These are phyloP conservation scores for Diarsia mendica DNA, from an alignment of 2,888 invertebrate genomes.

Conservation along the genomic window DNA sequence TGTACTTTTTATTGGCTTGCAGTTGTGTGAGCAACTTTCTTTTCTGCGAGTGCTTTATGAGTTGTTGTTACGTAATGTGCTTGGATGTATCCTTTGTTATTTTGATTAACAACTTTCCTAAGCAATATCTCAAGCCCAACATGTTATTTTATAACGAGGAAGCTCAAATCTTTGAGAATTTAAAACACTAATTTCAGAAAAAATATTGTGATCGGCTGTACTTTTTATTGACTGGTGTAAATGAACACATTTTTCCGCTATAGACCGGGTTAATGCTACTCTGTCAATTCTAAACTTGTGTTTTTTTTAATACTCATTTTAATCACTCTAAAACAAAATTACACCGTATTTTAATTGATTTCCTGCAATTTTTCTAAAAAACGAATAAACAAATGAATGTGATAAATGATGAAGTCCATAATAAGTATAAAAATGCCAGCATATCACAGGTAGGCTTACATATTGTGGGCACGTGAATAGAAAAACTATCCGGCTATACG, in stretches of 20 bases:
- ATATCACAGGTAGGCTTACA: conserved; percentile 68
- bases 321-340: background rate
- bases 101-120: conserved; percentile 17
- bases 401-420: conserved; percentile 48
- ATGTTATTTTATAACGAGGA: background rate
- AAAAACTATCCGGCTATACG: conserved; percentile 79
- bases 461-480: conserved; percentile 71
- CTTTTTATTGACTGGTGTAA: background rate
- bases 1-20: conserved; percentile 70
- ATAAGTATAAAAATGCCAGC: conserved; percentile 52
- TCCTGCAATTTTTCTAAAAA: conserved; percentile 4
- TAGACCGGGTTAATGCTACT: no score
- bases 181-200: no score
- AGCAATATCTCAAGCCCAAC: conserved; percentile 3
- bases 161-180: no score
- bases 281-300: background rate
- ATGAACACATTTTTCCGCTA: background rate
- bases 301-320: background rate
- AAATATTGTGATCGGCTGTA: conserved; percentile 64
- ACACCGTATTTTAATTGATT: background rate
- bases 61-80: conserved; percentile 9
- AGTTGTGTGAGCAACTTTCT: conserved; percentile 55
- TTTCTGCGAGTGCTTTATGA: conserved; percentile 44
- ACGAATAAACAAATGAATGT: conserved; percentile 37
- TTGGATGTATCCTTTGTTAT: conserved; percentile 31